These are phyloP conservation scores for Heliconius ismenius DNA, from an alignment of 2,888 invertebrate species.

Conservation along the genomic window DNA sequence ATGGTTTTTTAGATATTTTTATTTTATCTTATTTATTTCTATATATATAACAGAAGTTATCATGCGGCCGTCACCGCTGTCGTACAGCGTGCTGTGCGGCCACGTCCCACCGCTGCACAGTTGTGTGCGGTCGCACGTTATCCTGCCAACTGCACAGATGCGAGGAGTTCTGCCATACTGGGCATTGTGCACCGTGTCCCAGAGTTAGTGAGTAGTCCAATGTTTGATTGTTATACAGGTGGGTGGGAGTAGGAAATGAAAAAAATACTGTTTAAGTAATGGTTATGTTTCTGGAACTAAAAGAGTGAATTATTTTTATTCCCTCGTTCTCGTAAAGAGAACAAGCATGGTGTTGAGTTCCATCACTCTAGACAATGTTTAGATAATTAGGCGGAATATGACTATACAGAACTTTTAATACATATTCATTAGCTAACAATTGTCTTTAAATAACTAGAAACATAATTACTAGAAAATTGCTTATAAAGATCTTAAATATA, in stretches of 20 bases:
- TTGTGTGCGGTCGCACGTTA: constrained; percentile 90
- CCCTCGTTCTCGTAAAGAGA: background rate
- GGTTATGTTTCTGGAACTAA: background rate
- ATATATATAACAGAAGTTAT: constrained; percentile 81
- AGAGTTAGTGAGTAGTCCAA: constrained; percentile 83
- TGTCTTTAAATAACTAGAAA: too few relatives aligned
- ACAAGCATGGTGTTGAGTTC: background rate
- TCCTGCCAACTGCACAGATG: constrained; percentile 95
- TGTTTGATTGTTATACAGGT: background rate
- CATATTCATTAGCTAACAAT: too few relatives aligned
- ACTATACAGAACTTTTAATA: too few relatives aligned
- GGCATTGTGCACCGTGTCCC: constrained; percentile 90
- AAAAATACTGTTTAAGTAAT: background rate
- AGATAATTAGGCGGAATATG: too few relatives aligned
- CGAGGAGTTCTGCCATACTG: constrained; percentile 93
- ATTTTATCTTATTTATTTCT: background rate
- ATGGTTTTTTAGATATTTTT: too few relatives aligned
- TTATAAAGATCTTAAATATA: too few relatives aligned
- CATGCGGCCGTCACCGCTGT: constrained; percentile 95
- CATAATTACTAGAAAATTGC: too few relatives aligned
- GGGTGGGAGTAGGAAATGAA: background rate
- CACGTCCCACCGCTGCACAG: constrained; percentile 90
- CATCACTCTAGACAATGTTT: too few relatives aligned
- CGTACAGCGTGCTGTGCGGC: constrained; percentile 94
- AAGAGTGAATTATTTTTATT: background rate